A percentile compares a stretch with the other conserved stretches of the same genome.
phyloP scores from a whole-genome alignment of 2,797 vertebrate species.

The Cryptoprocta ferox region DNA sequence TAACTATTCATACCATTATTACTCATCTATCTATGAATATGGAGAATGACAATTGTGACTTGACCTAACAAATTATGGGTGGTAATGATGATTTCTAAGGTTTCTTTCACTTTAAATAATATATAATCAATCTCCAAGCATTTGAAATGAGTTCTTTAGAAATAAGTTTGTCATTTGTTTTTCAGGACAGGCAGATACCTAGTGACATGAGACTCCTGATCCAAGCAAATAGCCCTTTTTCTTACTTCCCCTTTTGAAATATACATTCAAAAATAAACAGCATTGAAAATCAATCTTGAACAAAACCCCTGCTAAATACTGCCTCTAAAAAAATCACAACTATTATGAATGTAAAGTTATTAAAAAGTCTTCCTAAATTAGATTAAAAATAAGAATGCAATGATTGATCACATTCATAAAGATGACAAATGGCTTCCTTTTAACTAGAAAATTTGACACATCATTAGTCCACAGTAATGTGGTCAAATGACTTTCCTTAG shows the following conservation, averaged over 20 bases:
- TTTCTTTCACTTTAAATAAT: not conserved
- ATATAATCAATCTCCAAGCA: not conserved
- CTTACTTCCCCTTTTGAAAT: not conserved
- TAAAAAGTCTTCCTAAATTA: constrained; percentile 1
- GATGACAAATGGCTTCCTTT: constrained; percentile 61
- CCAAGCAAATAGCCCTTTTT: not conserved
- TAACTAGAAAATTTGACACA: constrained; percentile 63
- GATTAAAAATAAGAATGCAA: not conserved
- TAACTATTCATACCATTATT: not conserved
- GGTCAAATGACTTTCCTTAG: constrained; percentile 46
- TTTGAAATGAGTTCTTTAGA: constrained; percentile 5
- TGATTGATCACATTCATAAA: constrained; percentile 60
- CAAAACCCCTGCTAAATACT: not conserved
- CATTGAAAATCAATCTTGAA: not conserved
- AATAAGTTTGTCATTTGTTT: not conserved
- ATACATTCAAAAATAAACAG: constrained; percentile 2
- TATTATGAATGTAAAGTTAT: constrained; percentile 45
- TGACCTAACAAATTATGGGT: not conserved
- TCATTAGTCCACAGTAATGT: constrained; percentile 61
- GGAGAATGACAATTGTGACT: not conserved
- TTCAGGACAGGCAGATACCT: not conserved
- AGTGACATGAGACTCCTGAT: not conserved
- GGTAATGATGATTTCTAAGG: not conserved
- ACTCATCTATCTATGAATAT: not conserved
- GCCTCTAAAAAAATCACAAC: not conserved